Percentiles rank a stretch among this genome's conserved stretches.
phyloP scores from a whole-genome alignment of 1,140 invertebrate genomes.

The Caerostris extrusa region DNA sequence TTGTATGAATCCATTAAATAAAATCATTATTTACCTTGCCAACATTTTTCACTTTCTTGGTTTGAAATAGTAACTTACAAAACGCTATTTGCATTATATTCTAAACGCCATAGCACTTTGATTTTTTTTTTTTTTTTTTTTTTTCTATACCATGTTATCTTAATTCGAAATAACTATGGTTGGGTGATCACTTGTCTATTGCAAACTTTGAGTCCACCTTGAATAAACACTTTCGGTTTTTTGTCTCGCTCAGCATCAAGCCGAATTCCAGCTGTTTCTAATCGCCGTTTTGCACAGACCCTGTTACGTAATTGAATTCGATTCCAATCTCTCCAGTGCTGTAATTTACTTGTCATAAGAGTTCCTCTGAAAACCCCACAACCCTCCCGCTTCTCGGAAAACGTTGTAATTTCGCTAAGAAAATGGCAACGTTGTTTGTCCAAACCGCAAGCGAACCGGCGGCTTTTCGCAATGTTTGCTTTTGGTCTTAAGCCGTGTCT shows the following conservation, averaged over 20 bases:
- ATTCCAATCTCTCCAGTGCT: conserved; percentile 14
- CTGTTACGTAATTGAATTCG: conserved; percentile 20
- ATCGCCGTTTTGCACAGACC: background rate
- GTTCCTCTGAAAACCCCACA: background rate
- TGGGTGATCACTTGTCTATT: no score
- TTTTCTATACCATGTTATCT: no score
- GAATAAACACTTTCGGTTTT: background rate
- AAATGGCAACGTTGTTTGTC: conserved; percentile 18
- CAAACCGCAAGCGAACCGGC: background rate
- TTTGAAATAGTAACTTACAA: no score
- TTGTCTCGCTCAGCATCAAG: no score
- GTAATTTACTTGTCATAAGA: conserved; percentile 14
- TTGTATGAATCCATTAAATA: no score
- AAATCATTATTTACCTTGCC: no score
- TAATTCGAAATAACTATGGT: no score
- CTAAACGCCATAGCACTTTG: no score
- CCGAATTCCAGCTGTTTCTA: background rate
- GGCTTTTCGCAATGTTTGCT: conserved; percentile 57
- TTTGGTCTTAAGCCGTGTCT: conserved; percentile 59
- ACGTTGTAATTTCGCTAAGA: conserved; percentile 27
- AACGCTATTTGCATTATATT: no score
- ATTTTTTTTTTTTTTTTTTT: no score
- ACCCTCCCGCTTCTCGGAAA: background rate
- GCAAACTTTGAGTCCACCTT: background rate
- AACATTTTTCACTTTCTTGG: no score